phyloP scores from a whole-genome alignment of 2,888 invertebrate genomes.

The Noctuana brunneofusca region DNA sequence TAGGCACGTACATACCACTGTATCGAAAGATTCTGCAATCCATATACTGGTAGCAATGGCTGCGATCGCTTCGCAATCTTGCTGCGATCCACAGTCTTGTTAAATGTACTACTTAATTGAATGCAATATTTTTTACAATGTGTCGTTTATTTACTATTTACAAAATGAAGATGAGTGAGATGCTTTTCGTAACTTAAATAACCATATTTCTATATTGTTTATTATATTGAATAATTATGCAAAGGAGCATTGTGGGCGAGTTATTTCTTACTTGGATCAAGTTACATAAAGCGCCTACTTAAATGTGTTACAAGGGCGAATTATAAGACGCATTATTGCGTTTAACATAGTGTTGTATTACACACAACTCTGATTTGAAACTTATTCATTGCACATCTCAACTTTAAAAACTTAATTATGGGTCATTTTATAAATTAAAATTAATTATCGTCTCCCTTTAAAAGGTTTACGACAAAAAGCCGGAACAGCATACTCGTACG shows the following conservation, averaged over 20 bases:
- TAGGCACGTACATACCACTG: constrained; percentile 6
- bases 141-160: background rate
- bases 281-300: background rate
- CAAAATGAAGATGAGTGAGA: background rate
- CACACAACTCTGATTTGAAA: no score
- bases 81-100: constrained; percentile 30
- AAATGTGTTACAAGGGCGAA: constrained; percentile 1
- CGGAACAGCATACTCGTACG: constrained; percentile 42
- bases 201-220: no score
- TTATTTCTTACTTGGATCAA: background rate
- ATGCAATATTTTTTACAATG: constrained; percentile 24
- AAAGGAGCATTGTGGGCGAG: background rate
- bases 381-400: no score
- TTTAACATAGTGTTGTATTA: background rate
- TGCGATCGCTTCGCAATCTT: constrained; percentile 33
- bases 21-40: constrained; percentile 30
- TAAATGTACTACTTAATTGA: constrained; percentile 23
- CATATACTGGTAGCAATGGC: constrained; percentile 26
- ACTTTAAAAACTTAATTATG: no score
- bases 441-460: background rate
- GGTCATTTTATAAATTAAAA: background rate
- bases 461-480: constrained; percentile 18
- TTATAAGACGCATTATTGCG: background rate
- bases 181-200: background rate
- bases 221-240: no score